Conservation (phyloP, 2,797 vertebrate species). For the Sylvia borin region DNA sequence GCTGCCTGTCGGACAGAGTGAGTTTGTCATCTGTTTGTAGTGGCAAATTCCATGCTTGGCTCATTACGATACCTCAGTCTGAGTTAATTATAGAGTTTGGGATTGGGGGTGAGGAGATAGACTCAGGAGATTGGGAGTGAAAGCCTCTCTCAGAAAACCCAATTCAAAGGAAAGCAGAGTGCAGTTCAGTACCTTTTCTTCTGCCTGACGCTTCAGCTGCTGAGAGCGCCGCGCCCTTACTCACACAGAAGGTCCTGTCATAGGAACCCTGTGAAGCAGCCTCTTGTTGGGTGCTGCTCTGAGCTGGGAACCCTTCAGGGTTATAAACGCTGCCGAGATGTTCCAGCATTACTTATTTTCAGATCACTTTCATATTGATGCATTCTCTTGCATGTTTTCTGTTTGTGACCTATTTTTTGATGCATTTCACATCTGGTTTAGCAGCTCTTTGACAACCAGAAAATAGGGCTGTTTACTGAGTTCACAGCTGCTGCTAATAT, state of each 20-base stretch:
- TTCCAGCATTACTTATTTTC: constrained; percentile 11
- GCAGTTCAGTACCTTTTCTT: neutral
- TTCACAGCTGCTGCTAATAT: constrained; percentile 68
- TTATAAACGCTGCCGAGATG: neutral
- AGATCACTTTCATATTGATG: neutral
- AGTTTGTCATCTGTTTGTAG: constrained; percentile 6
- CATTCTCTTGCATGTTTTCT: constrained; percentile 48
- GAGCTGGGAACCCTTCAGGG: neutral
- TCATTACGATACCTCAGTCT: neutral
- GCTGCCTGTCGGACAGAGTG: neutral
- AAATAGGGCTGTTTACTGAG: constrained; percentile 65
- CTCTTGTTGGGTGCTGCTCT: neutral
- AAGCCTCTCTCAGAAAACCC: neutral
- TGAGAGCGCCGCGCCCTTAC: neutral
- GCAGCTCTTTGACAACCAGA: constrained; percentile 63
- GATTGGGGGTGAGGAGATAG: neutral
- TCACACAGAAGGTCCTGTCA: neutral
- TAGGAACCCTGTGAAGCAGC: neutral
- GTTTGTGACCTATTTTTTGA: constrained; percentile 66
- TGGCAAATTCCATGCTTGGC: neutral
- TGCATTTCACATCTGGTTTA: constrained; percentile 69
- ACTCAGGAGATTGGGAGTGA: too few species aligned
- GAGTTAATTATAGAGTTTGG: neutral
- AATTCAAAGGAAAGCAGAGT: neutral
- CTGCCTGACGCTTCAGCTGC: neutral